Percentiles rank a stretch among this genome's conserved stretches.
phyloP scores from a whole-genome alignment of 2,797 vertebrate species.

The Ctenochaetus hawaiiensis region DNA sequence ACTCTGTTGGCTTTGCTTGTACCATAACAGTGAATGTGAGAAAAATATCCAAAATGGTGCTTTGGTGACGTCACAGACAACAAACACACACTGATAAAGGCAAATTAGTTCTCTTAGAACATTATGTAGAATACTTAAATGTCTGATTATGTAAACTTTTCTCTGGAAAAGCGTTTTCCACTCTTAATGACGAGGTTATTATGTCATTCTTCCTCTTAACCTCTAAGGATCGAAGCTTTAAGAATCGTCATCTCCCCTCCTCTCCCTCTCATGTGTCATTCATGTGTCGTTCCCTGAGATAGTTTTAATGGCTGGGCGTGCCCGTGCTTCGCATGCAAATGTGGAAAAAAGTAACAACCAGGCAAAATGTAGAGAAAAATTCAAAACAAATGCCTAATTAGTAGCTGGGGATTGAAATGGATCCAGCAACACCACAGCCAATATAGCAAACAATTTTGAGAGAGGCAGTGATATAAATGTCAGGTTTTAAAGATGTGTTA shows the following conservation, averaged over 20 bases:
- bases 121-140: not conserved
- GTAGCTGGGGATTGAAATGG: slow-evolving; percentile 72
- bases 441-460: slow-evolving; percentile 64
- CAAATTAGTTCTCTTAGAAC: not conserved
- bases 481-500: slow-evolving; percentile 74
- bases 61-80: no score
- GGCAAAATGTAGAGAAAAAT: slow-evolving; percentile 68
- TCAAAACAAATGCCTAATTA: slow-evolving; percentile 83
- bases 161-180: slow-evolving; percentile 9
- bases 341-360: slow-evolving; percentile 67
- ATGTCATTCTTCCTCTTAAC: slow-evolving; percentile 37
- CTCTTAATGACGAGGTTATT: slow-evolving; percentile 41
- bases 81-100: no score
- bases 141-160: slow-evolving; percentile 23
- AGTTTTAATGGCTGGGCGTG: slow-evolving; percentile 71
- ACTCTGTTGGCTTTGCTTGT: no score
- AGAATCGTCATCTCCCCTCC: slow-evolving; percentile 37
- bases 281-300: slow-evolving; percentile 47
- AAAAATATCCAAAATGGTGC: no score
- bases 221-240: slow-evolving; percentile 36
- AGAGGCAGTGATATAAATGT: slow-evolving; percentile 63
- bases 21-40: no score
- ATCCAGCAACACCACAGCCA: slow-evolving; percentile 63
- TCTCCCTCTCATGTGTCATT: slow-evolving; percentile 61
- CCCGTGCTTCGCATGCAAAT: slow-evolving; percentile 71